Evolutionary conservation across 2,113 vertebrate genomes (phyloP).

Genomic region (Alectura lathami): DNA sequence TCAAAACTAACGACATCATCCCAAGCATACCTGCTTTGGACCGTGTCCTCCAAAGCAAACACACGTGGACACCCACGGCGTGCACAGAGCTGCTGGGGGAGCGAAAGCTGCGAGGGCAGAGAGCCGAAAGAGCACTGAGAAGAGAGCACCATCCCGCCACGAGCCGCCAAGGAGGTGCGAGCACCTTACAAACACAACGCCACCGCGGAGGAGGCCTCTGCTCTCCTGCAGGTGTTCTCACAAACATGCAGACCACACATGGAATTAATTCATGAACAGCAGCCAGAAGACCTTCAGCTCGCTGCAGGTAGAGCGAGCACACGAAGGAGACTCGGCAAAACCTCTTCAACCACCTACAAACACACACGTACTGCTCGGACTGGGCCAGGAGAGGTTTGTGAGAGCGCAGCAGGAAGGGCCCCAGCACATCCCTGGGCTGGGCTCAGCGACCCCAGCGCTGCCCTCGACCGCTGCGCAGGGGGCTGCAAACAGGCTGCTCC

Average conservation of each 20-base stretch:
- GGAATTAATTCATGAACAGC: neutral
- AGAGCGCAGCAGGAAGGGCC: too few species aligned
- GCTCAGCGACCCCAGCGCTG: neutral
- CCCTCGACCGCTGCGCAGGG: too few species aligned
- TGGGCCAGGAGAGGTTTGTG: neutral
- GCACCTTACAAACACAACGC: neutral
- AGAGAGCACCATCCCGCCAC: rapidly evolving
- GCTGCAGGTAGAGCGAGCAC: neutral
- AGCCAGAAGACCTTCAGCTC: neutral
- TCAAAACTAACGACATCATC: rapidly evolving
- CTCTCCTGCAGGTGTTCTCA: rapidly evolving
- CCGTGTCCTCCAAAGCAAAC: rapidly evolving
- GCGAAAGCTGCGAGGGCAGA: too few species aligned
- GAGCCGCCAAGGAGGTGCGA: rapidly evolving
- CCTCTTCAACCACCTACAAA: neutral
- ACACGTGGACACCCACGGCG: rapidly evolving
- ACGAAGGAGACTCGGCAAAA: neutral
- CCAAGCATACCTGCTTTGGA: rapidly evolving
- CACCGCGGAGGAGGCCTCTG: rapidly evolving
- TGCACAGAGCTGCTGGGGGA: too few species aligned
- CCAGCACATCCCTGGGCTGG: neutral
- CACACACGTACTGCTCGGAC: neutral
- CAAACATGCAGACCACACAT: neutral
- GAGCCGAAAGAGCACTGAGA: neutral
- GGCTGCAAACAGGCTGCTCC: too few species aligned